Percentiles rank a stretch among this genome's conserved stretches.
These are phyloP conservation scores for Apistogramma diplotaenia DNA, from an alignment of 2,113 vertebrate genomes.

Conservation along the genomic window DNA sequence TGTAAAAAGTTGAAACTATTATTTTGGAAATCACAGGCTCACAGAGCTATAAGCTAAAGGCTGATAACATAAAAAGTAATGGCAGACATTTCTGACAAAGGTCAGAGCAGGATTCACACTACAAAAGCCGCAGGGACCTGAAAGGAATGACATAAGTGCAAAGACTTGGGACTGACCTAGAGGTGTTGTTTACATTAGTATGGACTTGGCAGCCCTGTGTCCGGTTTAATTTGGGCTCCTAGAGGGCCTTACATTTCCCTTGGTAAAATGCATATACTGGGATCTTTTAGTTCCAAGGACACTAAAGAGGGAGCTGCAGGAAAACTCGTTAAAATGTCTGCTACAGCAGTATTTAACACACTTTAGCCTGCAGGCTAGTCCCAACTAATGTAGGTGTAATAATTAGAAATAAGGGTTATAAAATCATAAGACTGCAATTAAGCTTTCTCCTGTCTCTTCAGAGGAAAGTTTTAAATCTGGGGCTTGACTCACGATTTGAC, in stretches of 20 bases:
- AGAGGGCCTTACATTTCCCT: constrained; percentile 33
- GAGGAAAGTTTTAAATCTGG: constrained; percentile 21
- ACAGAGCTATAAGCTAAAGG: background rate
- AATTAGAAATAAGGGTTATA: constrained; percentile 60
- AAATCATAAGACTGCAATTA: constrained; percentile 51
- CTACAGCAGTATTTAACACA: constrained; percentile 64
- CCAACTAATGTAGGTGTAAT: constrained; percentile 55
- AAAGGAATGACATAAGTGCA: constrained; percentile 44
- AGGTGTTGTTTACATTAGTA: constrained; percentile 72
- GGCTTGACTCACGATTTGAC: constrained; percentile 30
- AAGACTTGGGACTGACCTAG: constrained; percentile 41
- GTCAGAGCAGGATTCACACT: constrained; percentile 23
- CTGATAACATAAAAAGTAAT: constrained; percentile 3
- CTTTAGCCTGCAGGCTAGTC: constrained; percentile 55
- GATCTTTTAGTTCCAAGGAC: constrained; percentile 66
- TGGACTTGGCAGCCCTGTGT: constrained; percentile 46
- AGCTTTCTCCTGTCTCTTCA: background rate
- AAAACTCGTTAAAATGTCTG: constrained; percentile 67
- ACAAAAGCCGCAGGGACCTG: constrained; percentile 18
- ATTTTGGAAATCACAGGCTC: background rate
- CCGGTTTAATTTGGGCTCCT: constrained; percentile 41
- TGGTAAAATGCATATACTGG: constrained; percentile 42
- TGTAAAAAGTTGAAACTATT: background rate
- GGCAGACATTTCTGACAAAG: constrained; percentile 4
- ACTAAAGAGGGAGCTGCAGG: constrained; percentile 49